A percentile compares a stretch with the other conserved stretches of the same genome.
Evolutionary conservation across 2,888 invertebrate genomes (phyloP).

Genomic region (Ramazzottius varieornatus): DNA sequence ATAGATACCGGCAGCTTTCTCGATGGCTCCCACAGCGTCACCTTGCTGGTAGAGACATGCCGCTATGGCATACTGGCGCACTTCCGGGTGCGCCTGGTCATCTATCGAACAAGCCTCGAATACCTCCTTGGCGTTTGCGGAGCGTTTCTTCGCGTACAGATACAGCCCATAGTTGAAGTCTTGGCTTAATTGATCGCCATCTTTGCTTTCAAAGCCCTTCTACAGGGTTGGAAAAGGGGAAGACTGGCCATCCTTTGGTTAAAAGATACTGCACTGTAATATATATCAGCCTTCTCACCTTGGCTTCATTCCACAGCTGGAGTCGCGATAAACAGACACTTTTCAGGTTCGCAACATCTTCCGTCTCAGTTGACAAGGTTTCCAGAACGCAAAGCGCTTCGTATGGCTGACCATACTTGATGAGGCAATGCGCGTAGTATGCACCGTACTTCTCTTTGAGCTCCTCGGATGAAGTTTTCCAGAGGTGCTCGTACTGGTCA

Average conservation of each 20-base stretch:
- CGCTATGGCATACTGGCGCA: not conserved
- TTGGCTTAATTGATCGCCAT: not conserved
- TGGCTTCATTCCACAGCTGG: not conserved
- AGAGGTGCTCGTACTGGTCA: not conserved
- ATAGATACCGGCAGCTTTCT: not conserved
- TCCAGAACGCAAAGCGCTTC: not conserved
- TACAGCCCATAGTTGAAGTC: not conserved
- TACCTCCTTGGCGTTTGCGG: not conserved
- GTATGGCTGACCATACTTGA: not conserved
- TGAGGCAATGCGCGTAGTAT: not conserved
- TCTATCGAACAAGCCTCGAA: not conserved
- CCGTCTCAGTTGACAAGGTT: not conserved
- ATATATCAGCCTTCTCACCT: not conserved
- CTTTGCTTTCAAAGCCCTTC: not conserved
- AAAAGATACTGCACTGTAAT: not conserved
- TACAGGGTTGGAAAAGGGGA: too few species aligned
- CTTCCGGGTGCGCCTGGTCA: not conserved
- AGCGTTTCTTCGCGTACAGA: not conserved
- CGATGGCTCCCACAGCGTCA: not conserved
- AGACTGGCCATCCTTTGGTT: too few species aligned
- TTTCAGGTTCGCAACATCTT: not conserved
- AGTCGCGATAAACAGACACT: not conserved
- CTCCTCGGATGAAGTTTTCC: not conserved
- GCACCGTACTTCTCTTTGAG: not conserved
- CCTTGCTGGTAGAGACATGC: not conserved